Base-by-base conservation (phyloP, 2,797 vertebrate species). In the Melanotaenia trifasciata region DNA sequence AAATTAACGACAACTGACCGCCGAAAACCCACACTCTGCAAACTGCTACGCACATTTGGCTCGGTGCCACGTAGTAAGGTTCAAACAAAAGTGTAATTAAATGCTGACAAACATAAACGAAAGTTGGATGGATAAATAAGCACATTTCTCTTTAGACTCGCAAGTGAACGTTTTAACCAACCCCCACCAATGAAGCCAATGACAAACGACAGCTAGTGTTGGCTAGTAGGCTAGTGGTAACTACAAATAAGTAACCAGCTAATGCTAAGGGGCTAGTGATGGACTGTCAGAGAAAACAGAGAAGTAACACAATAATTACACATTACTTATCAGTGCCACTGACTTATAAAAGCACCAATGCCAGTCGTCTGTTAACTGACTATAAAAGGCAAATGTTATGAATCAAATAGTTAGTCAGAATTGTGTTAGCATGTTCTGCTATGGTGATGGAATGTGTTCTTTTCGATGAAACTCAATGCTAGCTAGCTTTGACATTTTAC, bases 371-470 rank as follows among this genome's bases (percentile, higher is more conserved):
- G 69, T 77, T 70, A 24, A 3, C 5, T 38, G 60, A 32, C 28
- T 20, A 33, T 24, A 50, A 14, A 58, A 58, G 14, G 33, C n/a
- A 75, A 9, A 47, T 47, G 9, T 5, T 28, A 28, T 70, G 8
- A 74, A 36, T 13, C 16, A 28, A n/a, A 79, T 13, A 64, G 53
- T 71, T 59, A 76, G 82, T 72, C 26, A 5, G n/a, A 11, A 28
- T 74, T 54, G 32, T 54, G 70, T 88, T 90, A 92, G 89, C 89
- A 81, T 81, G 64, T 61, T 56, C 53, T 53, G 72, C 79, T 45
- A 74, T 36, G 67, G 56, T 84, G 89, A 87, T 59, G 89, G 88
- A 88, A 84, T 93, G 89, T 87, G 79, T 63, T 83, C 67, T 76
- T 79, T 74, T 64, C 64, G 67, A 54, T 58, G 18, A 73, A 80